Base-by-base conservation (phyloP, 37 sponge, comb jelly and placozoan species). In the Oopsacas minuta region DNA sequence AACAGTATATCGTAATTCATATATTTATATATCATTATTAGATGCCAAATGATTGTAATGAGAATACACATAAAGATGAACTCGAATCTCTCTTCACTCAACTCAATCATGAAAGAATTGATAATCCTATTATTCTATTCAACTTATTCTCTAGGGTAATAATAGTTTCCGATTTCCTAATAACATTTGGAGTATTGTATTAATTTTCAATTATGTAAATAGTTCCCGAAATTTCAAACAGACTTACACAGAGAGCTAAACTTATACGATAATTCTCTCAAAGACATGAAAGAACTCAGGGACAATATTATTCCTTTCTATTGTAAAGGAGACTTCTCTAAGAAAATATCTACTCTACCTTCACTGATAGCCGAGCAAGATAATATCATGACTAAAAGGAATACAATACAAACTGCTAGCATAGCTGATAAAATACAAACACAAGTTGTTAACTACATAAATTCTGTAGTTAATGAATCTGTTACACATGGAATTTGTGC, bases 111-210 rank as follows among this genome's bases (percentile, higher is more conserved):
- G 75, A 10, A 32, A 25, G 7, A 7, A 61, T 61, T 12, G 75
- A 61, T 5, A 61, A 61, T 12, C 75, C 75, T 7, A 61, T 34
- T n/a, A 61, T 61, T 32, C 22, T 61, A 25, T 34, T 61, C 75
- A 61, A 61, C 30, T 61, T 61, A 61, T 61, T 61, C 75, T 61
- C 75, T 32, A 61, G 28, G 75, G 75, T 61, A 61, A 34, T n/a
- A n/a, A n/a, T n/a, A n/a, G n/a, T n/a, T n/a, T 42, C 12, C 15
- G 49, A 8, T 15, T 42, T 42, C 49, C 15, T 17, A 17, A 42
- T 42, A 42, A 42, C 15, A 42, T 42, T 8, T 42, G 49, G 49
- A 8, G 49, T 42, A 42, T 42, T 42, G 49, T 42, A 42, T 42
- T 42, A 42, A 42, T 42, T 42, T 42, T 17, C 15, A 42, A 25